Base-by-base conservation (phyloP, 2,113 vertebrate species). In the Melanerpes formicivorus region DNA sequence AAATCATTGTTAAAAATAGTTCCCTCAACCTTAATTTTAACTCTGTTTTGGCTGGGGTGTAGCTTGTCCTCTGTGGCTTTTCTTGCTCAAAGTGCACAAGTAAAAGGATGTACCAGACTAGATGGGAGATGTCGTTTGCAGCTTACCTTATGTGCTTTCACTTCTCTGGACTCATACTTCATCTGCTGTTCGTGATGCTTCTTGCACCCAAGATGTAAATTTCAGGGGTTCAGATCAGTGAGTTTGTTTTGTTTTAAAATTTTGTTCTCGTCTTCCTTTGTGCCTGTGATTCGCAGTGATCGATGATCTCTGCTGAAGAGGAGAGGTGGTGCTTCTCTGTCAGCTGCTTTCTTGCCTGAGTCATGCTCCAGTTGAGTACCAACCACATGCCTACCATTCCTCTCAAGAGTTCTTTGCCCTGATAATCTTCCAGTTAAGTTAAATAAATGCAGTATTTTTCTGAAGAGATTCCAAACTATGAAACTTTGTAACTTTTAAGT, bases 401-500 rank as follows among this genome's bases (percentile, higher is more conserved):
- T 63, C 21, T 76, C 8, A 44, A 54, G 42, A n/a, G 10, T 25
- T 76, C 46, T 62, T 69, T 15, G 59, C 18, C 23, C 21, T 23
- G 17, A 3, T n/a, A 6, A 7, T n/a, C 48, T 72, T 9, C 16
- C 46, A 27, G 21, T 50, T 10, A 25, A 11, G 30, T 30, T 42
- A 7, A 87, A 76, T 48, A 63, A 91, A 62, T 10, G 0, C 34
- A 54, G 40, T 37, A 2, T 55, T 74, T 84, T 86, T 60, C 55
- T 18, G 0, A 1, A 65, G 44, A 2, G 2, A 5, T 42, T 81
- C n/a, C 16, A 11, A 27, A 2, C 37, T 56, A 1, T 44, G n/a
- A 21, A 29, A 82, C 34, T 87, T 50, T 56, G 42, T 29, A 12
- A 13, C 40, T 9, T 52, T 72, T 14, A 40, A 48, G 60, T 71